phyloP scores from a whole-genome alignment of 2,797 vertebrate genomes.

The Gambusia yucatana region DNA sequence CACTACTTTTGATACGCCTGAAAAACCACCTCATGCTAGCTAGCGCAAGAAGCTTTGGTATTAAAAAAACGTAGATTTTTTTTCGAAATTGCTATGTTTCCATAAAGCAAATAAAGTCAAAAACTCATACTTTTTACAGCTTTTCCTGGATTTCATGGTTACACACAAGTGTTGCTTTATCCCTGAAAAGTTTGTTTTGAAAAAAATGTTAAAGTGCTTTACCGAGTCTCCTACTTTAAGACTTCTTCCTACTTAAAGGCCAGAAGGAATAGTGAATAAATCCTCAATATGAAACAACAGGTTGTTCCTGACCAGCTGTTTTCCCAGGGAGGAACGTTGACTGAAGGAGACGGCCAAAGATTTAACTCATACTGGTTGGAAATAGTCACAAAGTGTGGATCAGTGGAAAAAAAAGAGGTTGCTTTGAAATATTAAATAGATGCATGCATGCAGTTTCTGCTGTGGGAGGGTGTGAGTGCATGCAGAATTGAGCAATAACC shows the following conservation, averaged over 20 bases:
- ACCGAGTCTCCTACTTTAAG: too few species aligned
- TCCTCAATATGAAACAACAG: neutral
- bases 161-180: too few species aligned
- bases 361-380: neutral
- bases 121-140: too few species aligned
- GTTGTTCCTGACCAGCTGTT: neutral
- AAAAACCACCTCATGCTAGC: too few species aligned
- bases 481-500: conserved; percentile 24
- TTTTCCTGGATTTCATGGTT: too few species aligned
- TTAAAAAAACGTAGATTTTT: too few species aligned
- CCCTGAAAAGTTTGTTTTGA: neutral
- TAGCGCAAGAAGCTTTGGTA: too few species aligned
- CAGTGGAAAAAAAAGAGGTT: neutral
- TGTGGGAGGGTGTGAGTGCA: neutral
- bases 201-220: too few species aligned
- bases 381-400: neutral
- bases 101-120: too few species aligned
- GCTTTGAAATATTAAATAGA: neutral
- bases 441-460: neutral
- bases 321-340: neutral
- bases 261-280: neutral
- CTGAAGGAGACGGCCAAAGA: neutral
- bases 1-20: too few species aligned
- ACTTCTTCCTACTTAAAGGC: neutral
- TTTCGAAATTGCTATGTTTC: too few species aligned